Conservation (phyloP, 1,140 invertebrate genomes). For the Diachasmimorpha longicaudata region DNA sequence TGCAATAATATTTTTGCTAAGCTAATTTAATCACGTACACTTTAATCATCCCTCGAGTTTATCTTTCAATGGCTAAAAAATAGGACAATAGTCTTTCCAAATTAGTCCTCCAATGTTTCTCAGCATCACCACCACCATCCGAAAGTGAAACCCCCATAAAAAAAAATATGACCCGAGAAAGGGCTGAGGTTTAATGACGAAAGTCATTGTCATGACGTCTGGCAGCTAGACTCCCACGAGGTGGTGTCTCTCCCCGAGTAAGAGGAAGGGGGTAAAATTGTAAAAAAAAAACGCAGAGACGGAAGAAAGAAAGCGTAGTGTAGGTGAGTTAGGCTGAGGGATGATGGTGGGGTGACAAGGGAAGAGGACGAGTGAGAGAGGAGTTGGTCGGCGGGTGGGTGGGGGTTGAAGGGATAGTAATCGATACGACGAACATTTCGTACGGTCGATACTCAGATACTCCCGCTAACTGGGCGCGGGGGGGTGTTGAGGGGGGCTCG, state of each 20-base stretch:
- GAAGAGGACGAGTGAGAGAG: not conserved
- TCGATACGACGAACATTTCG: slow-evolving; percentile 44
- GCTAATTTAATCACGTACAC: too few relatives aligned
- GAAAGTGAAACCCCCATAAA: too few relatives aligned
- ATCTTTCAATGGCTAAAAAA: too few relatives aligned
- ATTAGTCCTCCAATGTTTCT: too few relatives aligned
- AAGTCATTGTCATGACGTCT: slow-evolving; percentile 23
- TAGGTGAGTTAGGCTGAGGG: slow-evolving; percentile 9
- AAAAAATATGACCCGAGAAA: not conserved
- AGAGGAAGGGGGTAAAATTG: not conserved
- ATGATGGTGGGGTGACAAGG: slow-evolving; percentile 17
- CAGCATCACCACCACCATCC: too few relatives aligned
- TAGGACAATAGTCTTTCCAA: too few relatives aligned
- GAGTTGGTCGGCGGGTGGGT: slow-evolving; percentile 5
- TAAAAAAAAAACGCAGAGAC: slow-evolving; percentile 12
- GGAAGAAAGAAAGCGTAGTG: not conserved
- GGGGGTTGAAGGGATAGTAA: slow-evolving; percentile 34
- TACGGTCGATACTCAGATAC: slow-evolving; percentile 40
- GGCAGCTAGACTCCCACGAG: not conserved
- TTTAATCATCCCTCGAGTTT: too few relatives aligned
- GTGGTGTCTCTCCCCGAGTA: not conserved
- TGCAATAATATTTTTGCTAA: too few relatives aligned
- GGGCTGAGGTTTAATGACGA: not conserved
- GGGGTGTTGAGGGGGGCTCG: too few relatives aligned
- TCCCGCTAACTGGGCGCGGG: slow-evolving; percentile 24